Evolutionary conservation across 2,888 invertebrate genomes (phyloP).

Genomic region (Epinotia ramella): DNA sequence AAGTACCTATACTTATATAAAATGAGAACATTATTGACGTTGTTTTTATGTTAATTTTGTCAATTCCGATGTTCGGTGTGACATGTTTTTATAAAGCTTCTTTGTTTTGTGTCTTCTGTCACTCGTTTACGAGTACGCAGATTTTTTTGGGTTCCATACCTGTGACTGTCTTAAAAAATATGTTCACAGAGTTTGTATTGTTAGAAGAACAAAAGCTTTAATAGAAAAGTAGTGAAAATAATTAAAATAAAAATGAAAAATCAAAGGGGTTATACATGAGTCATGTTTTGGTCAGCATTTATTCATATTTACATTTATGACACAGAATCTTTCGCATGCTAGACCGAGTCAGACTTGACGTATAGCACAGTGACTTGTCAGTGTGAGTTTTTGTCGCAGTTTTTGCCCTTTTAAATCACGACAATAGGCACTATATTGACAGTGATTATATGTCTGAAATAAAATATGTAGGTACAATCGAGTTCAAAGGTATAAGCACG

Average conservation of each 20-base stretch:
- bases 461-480: too few relatives aligned
- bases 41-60: background rate
- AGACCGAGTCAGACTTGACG: background rate
- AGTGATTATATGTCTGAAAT: too few relatives aligned
- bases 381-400: background rate
- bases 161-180: too few relatives aligned
- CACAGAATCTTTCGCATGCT: too few relatives aligned
- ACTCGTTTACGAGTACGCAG: background rate
- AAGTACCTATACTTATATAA: background rate
- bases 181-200: background rate
- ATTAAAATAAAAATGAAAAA: too few relatives aligned
- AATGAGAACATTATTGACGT: slow-evolving; percentile 10
- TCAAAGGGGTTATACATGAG: too few relatives aligned
- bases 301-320: too few relatives aligned
- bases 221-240: too few relatives aligned
- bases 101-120: background rate
- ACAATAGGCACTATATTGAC: background rate
- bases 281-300: too few relatives aligned
- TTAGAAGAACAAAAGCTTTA: background rate
- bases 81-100: background rate
- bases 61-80: slow-evolving; percentile 12
- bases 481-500: too few relatives aligned
- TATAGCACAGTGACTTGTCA: background rate
- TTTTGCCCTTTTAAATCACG: background rate
- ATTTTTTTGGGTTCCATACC: background rate